Evolutionary conservation across 2,888 invertebrate genomes (phyloP).

Genomic region (Oligia fasciuncula): DNA sequence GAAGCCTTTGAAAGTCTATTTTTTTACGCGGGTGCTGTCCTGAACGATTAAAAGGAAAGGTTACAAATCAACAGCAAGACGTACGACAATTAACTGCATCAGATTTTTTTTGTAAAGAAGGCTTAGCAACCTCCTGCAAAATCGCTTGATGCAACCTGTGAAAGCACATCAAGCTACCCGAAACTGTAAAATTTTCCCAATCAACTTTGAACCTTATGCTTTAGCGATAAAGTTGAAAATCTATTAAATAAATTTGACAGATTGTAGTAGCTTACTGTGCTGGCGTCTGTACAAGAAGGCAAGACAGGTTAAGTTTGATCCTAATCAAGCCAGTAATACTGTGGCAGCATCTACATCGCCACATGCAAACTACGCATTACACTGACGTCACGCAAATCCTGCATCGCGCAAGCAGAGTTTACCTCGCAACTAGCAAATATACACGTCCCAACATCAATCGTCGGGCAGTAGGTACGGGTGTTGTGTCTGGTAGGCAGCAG

Average conservation of each 20-base stretch:
- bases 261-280: too few relatives aligned
- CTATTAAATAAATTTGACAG: too few relatives aligned
- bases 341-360: neutral
- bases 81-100: neutral
- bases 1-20: neutral
- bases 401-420: neutral
- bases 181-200: too few relatives aligned
- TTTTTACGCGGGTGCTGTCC: constrained; percentile 7
- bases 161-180: too few relatives aligned
- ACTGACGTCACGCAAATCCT: neutral
- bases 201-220: too few relatives aligned
- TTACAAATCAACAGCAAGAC: neutral
- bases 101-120: too few relatives aligned
- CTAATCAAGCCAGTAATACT: neutral
- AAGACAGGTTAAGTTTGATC: neutral
- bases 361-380: neutral
- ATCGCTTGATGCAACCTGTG: neutral
- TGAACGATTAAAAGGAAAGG: neutral
- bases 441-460: neutral
- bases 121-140: neutral
- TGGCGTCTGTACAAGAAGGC: too few relatives aligned
- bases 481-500: too few relatives aligned
- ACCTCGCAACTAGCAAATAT: neutral
- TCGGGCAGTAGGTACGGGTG: neutral
- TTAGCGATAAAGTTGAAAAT: too few relatives aligned